Evolutionary conservation across 2,888 invertebrate species (phyloP), one percentile per base, ranked within the genome.

Genomic region (Hypselothyrea guttata): DNA sequence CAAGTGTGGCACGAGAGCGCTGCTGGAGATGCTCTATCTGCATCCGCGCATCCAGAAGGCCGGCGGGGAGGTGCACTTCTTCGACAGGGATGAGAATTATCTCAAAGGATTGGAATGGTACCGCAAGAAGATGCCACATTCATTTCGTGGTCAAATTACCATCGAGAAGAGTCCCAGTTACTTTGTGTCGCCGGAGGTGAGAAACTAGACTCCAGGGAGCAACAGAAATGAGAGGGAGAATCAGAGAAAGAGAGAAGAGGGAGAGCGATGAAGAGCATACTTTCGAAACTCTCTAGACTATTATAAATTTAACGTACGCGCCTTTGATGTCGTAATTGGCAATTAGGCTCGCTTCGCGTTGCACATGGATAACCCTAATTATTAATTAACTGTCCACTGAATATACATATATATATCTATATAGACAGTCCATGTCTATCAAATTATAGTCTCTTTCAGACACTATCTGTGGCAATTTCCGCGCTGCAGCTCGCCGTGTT

Each of bases 81-180:
- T 99, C 90, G 98, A 99, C 91, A 93, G 97, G 49, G 96, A 96
- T 87, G 96, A 96, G 84, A 97, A 97, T 89, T 99, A 98, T 90
- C 93, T 94, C 49, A 93, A 94, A 69, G 99, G 99, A 0, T 91
- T 98, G 59, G 97, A 98, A 63, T 99, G 98, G 98, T 99, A 99
- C 90, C 91, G 96, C 60, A 94, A 94, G 87, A 96, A 96, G 89
- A 98, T 98, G 98, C 98, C 98, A 8, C 94, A 95, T 86, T 97
- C 98, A 1, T 96, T 95, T 90, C 93, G 94, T 67, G 96, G 96
- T 37, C 98, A 98, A 90, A 95, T 98, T 75, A 98, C 98, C 53
- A 96, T 98, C 78, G 99, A 99, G 90, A 99, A 99, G 91, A 98
- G 97, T 82, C 99, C 99, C 4, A 97, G 97, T 85, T 99, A 99